phyloP scores from a whole-genome alignment of 1,140 invertebrate species.

The Drosophila bifasciata region DNA sequence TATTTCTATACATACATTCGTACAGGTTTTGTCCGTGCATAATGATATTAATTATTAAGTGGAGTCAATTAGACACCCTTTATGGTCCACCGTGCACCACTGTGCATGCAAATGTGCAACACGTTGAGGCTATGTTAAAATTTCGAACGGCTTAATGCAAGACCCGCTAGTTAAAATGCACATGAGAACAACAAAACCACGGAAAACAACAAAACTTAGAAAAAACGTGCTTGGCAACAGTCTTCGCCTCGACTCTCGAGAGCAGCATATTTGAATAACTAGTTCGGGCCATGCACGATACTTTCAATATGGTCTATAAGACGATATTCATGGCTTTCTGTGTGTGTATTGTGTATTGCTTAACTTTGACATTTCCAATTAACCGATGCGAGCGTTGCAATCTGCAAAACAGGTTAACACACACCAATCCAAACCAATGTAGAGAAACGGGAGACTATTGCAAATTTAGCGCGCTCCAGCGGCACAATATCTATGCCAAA shows the following conservation, averaged over 20 bases:
- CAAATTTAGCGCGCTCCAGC: slow-evolving; percentile 65
- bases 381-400: slow-evolving; percentile 62
- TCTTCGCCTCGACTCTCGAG: slow-evolving; percentile 23
- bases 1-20: no score
- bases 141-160: slow-evolving; percentile 72
- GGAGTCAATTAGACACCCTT: slow-evolving; percentile 62
- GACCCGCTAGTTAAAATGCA: slow-evolving; percentile 71
- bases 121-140: slow-evolving; percentile 62
- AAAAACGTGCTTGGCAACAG: slow-evolving; percentile 79
- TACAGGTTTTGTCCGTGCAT: slow-evolving; percentile 50
- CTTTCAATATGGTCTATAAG: slow-evolving; percentile 77
- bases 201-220: slow-evolving; percentile 51
- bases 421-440: slow-evolving; percentile 58
- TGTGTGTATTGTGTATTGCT: slow-evolving; percentile 49
- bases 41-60: slow-evolving; percentile 66
- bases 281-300: slow-evolving; percentile 70
- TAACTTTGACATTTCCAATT: slow-evolving; percentile 80
- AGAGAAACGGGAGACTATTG: slow-evolving; percentile 56
- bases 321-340: slow-evolving; percentile 12
- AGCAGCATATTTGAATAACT: slow-evolving; percentile 76
- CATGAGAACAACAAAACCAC: slow-evolving; percentile 53
- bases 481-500: slow-evolving; percentile 73
- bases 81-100: slow-evolving; percentile 25
- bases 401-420: slow-evolving; percentile 76
- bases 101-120: slow-evolving; percentile 58